Percentiles rank a stretch among this genome's conserved stretches.
phyloP scores from a whole-genome alignment of 2,797 vertebrate genomes.

The Artibeus jamaicensis region DNA sequence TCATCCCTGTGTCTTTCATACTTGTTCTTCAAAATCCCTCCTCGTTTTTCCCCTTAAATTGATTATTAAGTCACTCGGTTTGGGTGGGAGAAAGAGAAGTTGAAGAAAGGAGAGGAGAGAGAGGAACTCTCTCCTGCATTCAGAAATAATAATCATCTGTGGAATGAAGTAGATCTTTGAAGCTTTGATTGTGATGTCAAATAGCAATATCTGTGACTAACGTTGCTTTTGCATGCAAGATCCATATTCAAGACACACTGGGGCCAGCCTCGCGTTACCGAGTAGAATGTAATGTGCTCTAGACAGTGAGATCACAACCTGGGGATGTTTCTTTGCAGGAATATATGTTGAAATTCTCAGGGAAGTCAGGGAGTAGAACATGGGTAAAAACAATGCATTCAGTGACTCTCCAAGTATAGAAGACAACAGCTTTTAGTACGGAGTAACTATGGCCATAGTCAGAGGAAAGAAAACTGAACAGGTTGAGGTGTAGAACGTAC shows the following conservation, averaged over 20 bases:
- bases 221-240: not conserved
- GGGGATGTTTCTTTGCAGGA: not conserved
- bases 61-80: not conserved
- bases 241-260: not conserved
- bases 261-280: not conserved
- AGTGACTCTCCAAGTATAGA: not conserved
- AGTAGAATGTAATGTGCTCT: not conserved
- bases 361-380: not conserved
- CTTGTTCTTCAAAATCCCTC: too few relatives aligned
- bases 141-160: not conserved
- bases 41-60: too few relatives aligned
- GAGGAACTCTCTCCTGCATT: not conserved
- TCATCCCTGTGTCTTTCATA: too few relatives aligned
- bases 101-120: not conserved
- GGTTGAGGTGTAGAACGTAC: not conserved
- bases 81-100: not conserved
- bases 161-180: slow-evolving; percentile 4
- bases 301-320: not conserved
- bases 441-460: not conserved
- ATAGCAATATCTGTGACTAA: not conserved
- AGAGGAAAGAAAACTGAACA: not conserved
- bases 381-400: not conserved
- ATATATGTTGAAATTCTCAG: not conserved
- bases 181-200: not conserved
- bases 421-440: not conserved